Evolutionary conservation across 2,113 vertebrate genomes (phyloP).

Genomic region (Picathartes gymnocephalus): DNA sequence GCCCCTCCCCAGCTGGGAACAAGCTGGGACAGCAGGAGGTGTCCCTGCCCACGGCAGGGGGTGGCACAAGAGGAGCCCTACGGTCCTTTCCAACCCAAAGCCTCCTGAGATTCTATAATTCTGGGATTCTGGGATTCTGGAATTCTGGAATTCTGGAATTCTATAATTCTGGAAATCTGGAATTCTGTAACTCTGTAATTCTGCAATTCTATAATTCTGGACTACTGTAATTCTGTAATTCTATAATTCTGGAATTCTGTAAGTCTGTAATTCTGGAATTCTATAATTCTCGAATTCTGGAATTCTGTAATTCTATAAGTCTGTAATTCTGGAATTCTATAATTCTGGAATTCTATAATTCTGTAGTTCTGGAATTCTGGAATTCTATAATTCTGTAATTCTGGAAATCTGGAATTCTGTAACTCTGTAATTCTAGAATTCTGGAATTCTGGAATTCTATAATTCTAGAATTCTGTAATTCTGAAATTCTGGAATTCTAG

Average conservation of each 20-base stretch:
- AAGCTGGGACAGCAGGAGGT: fast-evolving
- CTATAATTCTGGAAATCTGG: no score
- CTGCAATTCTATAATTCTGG: no score
- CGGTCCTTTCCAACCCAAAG: no score
- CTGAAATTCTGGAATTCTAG: fast-evolving
- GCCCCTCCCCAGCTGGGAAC: neutral
- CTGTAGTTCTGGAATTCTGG: fast-evolving
- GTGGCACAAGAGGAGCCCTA: fast-evolving
- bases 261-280: neutral
- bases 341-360: no score
- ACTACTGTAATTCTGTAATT: no score
- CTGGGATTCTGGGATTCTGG: neutral
- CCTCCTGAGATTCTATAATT: neutral
- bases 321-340: no score
- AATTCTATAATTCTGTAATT: neutral
- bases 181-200: no score
- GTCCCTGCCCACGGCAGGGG: neutral
- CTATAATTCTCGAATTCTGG: fast-evolving
- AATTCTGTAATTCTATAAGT: neutral
- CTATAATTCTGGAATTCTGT: fast-evolving
- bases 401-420: no score
- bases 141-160: no score
- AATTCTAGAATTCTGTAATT: neutral
- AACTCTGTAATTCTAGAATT: no score
- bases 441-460: no score